Conservation (phyloP, 2,113 vertebrate species). For the Platysternon megacephalum region DNA sequence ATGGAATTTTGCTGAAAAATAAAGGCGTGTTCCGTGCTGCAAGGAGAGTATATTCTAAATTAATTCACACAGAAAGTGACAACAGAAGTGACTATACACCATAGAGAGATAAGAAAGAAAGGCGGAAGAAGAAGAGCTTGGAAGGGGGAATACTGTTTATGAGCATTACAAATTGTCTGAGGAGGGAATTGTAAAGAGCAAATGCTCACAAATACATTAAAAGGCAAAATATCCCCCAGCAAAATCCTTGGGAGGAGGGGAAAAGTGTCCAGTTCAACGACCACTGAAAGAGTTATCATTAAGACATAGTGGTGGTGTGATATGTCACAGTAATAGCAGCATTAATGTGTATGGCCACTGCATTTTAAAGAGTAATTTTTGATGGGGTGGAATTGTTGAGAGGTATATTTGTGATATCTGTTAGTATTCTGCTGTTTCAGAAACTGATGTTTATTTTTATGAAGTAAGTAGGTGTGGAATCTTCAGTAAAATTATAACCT, state of each 20-base stretch:
- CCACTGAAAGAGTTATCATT: background rate
- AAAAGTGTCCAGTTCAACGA: background rate
- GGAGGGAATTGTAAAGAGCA: background rate
- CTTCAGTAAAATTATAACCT: background rate
- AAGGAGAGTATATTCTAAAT: constrained; percentile 31
- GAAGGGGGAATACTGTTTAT: background rate
- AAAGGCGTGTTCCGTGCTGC: background rate
- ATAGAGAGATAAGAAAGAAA: background rate
- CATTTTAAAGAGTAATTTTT: background rate
- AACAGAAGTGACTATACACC: background rate
- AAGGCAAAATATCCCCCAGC: background rate
- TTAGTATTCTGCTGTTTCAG: background rate
- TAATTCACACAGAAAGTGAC: background rate
- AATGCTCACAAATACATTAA: background rate
- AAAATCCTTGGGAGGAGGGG: background rate
- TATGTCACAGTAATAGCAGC: background rate
- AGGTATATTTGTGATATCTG: background rate
- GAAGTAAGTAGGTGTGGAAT: background rate
- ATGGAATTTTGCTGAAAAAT: constrained; percentile 45
- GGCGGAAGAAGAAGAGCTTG: background rate
- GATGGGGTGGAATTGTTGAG: background rate
- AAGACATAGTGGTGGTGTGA: background rate
- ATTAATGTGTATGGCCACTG: background rate
- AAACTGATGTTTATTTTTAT: background rate
- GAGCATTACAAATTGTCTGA: background rate